Evolutionary conservation across 2,888 invertebrate genomes (phyloP).

Genomic region (Rhamphomyia laevipes): DNA sequence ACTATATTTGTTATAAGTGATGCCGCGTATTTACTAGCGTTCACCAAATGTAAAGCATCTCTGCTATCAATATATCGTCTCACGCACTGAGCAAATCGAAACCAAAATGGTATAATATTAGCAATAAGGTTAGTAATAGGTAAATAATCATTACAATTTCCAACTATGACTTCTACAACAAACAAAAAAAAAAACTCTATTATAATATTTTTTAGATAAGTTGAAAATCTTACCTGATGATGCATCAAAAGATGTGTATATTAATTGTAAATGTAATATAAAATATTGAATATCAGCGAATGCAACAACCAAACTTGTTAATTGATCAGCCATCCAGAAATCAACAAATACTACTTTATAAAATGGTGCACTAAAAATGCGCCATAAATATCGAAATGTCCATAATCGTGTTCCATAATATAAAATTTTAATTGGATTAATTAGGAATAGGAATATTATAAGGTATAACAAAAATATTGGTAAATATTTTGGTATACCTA

Average conservation of each 20-base stretch:
- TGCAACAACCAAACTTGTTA: conserved; percentile 83
- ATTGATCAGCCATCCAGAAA: conserved; percentile 97
- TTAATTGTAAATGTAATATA: conserved; percentile 80
- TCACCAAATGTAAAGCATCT: conserved; percentile 88
- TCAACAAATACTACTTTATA: conserved; percentile 91
- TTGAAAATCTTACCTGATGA: no score
- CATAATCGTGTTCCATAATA: conserved; percentile 90
- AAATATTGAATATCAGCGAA: conserved; percentile 91
- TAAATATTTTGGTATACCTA: conserved; percentile 84
- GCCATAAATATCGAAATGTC: conserved; percentile 60
- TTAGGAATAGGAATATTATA: conserved; percentile 71
- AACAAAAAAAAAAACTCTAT: no score
- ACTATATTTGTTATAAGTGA: no score
- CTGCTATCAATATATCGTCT: conserved; percentile 88
- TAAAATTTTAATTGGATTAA: conserved; percentile 88
- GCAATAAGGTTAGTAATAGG: conserved; percentile 72
- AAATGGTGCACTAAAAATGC: conserved; percentile 82
- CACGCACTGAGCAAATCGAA: conserved; percentile 93
- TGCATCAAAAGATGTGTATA: no score
- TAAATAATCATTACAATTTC: conserved; percentile 44
- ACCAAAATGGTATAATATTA: conserved; percentile 86
- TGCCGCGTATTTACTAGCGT: conserved; percentile 96
- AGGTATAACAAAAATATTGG: conserved; percentile 78
- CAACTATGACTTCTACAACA: conserved; percentile 57
- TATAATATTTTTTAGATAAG: no score